Conservation (phyloP, 2,797 vertebrate species). For the Pyrocephalus nanus region DNA sequence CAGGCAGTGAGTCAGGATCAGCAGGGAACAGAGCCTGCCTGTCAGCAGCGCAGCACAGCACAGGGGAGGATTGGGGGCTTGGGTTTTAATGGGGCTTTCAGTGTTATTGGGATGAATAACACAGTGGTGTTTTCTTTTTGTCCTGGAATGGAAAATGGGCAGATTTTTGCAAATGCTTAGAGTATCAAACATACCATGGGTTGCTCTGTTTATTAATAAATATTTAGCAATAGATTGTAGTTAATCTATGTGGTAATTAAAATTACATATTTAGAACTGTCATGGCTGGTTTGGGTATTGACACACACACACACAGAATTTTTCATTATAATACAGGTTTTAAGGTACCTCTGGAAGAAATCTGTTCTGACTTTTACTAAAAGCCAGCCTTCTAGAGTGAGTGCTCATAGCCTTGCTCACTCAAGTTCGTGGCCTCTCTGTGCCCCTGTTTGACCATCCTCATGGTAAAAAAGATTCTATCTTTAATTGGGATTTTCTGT, state of each 20-base stretch:
- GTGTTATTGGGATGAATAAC: too few relatives aligned
- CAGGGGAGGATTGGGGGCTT: background rate
- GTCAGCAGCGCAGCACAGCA: background rate
- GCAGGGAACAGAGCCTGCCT: background rate
- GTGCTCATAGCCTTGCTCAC: background rate
- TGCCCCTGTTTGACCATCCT: background rate
- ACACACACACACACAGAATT: background rate
- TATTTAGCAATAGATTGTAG: background rate
- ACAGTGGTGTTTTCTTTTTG: background rate
- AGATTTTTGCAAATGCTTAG: too few relatives aligned
- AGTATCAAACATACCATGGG: background rate
- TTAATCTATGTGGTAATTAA: background rate
- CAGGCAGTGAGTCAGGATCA: background rate
- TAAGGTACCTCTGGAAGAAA: background rate
- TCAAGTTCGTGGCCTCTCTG: accelerated
- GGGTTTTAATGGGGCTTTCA: background rate
- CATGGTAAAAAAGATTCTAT: background rate
- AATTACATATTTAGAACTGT: background rate
- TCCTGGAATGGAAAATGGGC: background rate
- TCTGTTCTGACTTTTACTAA: background rate
- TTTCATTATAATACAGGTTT: background rate
- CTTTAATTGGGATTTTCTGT: background rate
- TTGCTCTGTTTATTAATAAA: background rate
- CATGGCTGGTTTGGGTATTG: accelerated
- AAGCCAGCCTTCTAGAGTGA: background rate